These are phyloP conservation scores for Lepidothrix coronata DNA, from an alignment of 2,113 vertebrate species.

Conservation along the genomic window DNA sequence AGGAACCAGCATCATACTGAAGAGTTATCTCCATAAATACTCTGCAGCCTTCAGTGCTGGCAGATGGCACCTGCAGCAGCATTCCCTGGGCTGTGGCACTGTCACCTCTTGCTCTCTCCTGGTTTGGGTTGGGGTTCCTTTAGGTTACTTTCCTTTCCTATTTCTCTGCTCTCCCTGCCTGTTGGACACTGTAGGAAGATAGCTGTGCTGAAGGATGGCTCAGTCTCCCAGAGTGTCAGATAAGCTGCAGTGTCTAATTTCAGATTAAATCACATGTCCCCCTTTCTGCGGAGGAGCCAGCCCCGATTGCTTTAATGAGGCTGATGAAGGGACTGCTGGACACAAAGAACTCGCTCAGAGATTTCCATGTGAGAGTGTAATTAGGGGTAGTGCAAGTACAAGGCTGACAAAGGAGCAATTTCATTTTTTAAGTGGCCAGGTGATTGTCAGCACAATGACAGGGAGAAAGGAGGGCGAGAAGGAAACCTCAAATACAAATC, in stretches of 20 bases:
- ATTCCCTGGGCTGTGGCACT: background rate
- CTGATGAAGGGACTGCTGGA: background rate
- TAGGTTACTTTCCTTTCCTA: background rate
- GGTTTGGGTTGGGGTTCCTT: background rate
- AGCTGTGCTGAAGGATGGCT: background rate
- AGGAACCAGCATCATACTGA: background rate
- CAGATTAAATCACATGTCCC: background rate
- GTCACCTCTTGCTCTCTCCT: background rate
- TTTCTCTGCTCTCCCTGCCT: background rate
- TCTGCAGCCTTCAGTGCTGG: background rate
- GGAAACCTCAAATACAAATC: background rate
- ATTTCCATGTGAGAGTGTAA: background rate
- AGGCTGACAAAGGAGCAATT: conserved; percentile 10
- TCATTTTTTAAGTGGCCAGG: background rate
- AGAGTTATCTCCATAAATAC: background rate
- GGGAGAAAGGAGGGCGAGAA: background rate
- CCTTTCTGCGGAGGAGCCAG: background rate
- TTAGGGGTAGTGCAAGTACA: background rate
- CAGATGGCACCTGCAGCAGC: background rate
- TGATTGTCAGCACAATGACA: background rate
- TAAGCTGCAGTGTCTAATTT: background rate
- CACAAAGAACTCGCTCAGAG: background rate
- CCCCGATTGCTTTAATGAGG: background rate
- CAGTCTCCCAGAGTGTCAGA: background rate
- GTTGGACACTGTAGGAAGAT: background rate